Conservation (phyloP, 2,113 vertebrate species). For the Oreochromis tanganicae region DNA sequence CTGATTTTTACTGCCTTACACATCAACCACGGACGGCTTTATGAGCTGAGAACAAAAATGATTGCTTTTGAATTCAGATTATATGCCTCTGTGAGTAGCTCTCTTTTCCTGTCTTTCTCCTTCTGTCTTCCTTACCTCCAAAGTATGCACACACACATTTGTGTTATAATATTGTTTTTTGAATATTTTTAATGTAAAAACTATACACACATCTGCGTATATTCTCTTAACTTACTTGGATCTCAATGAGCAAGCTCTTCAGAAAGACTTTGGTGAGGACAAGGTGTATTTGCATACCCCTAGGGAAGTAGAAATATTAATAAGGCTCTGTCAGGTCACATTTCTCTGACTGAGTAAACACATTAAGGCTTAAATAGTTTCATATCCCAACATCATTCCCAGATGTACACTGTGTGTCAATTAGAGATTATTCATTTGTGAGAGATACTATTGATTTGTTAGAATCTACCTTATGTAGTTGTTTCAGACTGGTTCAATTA, state of each 20-base stretch:
- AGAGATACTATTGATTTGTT: background rate
- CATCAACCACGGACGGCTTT: slow-evolving; percentile 54
- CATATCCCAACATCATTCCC: background rate
- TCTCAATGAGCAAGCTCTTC: slow-evolving; percentile 26
- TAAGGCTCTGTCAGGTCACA: slow-evolving; percentile 48
- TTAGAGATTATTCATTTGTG: background rate
- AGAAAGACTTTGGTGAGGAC: slow-evolving; percentile 51
- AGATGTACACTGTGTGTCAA: background rate
- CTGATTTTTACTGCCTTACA: slow-evolving; percentile 45
- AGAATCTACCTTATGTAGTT: background rate
- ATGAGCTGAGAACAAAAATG: slow-evolving; percentile 66
- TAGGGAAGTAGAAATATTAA: slow-evolving; percentile 59
- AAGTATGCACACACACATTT: background rate
- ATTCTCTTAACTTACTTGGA: slow-evolving; percentile 30
- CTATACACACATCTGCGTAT: background rate
- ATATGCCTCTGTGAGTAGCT: slow-evolving; percentile 32
- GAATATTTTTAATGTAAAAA: background rate
- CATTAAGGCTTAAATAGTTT: background rate
- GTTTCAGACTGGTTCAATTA: background rate
- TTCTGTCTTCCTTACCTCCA: background rate
- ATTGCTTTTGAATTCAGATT: slow-evolving; percentile 64
- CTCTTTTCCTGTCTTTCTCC: background rate
- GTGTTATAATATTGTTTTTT: background rate
- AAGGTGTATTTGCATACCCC: slow-evolving; percentile 56
- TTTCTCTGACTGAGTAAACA: slow-evolving; percentile 57